These are phyloP conservation scores for Ia io DNA, from an alignment of 2,113 vertebrate species.

Conservation along the genomic window DNA sequence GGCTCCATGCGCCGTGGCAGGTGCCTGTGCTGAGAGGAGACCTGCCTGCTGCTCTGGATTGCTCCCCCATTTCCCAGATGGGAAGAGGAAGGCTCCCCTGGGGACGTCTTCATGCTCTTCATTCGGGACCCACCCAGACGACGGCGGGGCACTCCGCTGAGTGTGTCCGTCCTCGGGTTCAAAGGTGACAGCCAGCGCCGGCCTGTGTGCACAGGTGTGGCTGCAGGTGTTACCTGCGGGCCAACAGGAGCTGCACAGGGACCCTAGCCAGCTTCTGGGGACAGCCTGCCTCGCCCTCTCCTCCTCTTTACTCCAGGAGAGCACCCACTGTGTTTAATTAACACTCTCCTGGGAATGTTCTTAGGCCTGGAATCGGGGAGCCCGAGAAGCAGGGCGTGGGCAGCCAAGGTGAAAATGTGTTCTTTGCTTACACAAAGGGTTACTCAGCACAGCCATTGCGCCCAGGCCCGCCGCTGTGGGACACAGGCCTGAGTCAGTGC, in stretches of 20 bases:
- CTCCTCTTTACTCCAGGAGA: not conserved
- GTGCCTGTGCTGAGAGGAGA: not conserved
- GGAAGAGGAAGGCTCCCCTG: not conserved
- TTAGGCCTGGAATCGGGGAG: not conserved
- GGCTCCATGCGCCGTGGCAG: fast-evolving
- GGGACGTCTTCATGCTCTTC: not conserved
- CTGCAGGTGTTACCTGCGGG: not conserved
- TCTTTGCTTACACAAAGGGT: not conserved
- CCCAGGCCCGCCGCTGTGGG: not conserved
- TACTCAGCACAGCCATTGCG: not conserved
- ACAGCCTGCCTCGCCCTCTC: not conserved
- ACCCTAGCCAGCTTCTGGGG: not conserved
- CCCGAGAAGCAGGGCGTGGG: not conserved
- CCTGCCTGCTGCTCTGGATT: fast-evolving
- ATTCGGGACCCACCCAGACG: not conserved
- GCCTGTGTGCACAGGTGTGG: conserved; percentile 15
- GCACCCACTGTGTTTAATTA: not conserved
- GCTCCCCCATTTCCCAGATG: not conserved
- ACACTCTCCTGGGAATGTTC: not conserved
- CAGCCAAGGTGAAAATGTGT: not conserved
- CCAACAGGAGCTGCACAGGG: fast-evolving
- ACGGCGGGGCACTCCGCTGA: not conserved
- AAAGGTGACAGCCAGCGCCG: not conserved
- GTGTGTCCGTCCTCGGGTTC: not conserved
- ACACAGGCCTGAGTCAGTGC: fast-evolving